Evolutionary conservation across 2,113 vertebrate species (phyloP).

Genomic region (Nipponia nippon): DNA sequence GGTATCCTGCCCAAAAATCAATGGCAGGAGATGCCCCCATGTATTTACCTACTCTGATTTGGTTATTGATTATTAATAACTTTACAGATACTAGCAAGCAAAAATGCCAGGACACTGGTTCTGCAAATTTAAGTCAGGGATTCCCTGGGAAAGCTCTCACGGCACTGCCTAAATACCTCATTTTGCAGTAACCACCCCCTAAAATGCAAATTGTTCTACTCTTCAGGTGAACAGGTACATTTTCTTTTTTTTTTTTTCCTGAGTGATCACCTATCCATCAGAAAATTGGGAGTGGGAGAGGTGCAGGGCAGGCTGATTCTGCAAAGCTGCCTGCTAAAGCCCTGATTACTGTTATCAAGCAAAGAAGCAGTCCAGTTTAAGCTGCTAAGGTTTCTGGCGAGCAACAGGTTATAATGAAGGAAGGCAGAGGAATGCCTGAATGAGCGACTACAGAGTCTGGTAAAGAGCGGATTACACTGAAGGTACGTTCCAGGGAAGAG

Average conservation of each 20-base stretch:
- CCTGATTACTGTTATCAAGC: conserved; percentile 57
- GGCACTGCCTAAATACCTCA: neutral
- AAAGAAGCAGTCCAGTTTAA: conserved; percentile 51
- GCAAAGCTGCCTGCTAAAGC: conserved; percentile 53
- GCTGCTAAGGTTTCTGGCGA: conserved; percentile 36
- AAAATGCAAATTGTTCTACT: neutral
- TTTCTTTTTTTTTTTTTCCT: neutral
- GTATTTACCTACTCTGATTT: conserved; percentile 7
- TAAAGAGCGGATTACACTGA: conserved; percentile 50
- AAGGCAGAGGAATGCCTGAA: neutral
- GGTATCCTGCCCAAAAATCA: conserved; percentile 1
- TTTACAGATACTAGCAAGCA: neutral
- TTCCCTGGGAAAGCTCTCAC: neutral
- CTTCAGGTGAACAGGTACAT: neutral
- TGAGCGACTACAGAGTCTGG: conserved; percentile 11
- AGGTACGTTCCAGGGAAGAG: conserved; percentile 26
- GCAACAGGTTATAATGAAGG: conserved; percentile 58
- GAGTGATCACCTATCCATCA: neutral
- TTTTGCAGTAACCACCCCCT: neutral
- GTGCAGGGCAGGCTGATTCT: neutral
- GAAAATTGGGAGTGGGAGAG: conserved; percentile 12
- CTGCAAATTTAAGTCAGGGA: neutral
- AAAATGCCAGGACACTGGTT: neutral
- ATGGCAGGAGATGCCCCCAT: neutral
- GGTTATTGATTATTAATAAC: conserved; percentile 19